Evolutionary conservation across 2,888 invertebrate species (phyloP), one percentile per base, ranked within the genome.

Genomic region (Lycaena phlaeas): DNA sequence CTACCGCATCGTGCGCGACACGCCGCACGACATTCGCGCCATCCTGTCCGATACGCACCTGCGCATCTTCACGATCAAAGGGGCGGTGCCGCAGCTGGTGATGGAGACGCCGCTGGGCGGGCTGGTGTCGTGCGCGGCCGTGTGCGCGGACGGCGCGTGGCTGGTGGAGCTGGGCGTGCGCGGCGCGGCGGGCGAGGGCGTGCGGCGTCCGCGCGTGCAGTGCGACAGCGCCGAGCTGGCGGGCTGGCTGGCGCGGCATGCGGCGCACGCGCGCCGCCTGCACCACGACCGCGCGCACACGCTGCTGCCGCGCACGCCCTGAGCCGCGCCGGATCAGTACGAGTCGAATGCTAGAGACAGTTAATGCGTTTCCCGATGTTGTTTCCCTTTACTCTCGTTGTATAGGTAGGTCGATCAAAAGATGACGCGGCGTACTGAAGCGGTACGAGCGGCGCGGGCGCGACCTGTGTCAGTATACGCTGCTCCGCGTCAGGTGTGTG

Each of bases 251-350:
- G 89, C 90, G 15, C 89, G 92, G 52, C 92, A 95, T 86, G 93
- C 97, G 49, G 95, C 94, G 61, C 94, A 94, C 74, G 96, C 96
- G 41, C 92, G 93, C 69, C 91, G 91, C 59, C 89, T 95, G 64
- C 91, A 91, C 75, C 91, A 93, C 65, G 96, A 96, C 79, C 87
- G 90, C 48, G 87, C 88, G 59, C 91, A 93, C 64, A 94, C 94
- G 40, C 84, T 92, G 50, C 84, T 52, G 41, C 68, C 74, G 41
- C 64, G 59, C 56, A 59, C 54, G 10, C 41, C 64, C 59, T 55
- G 58, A 53, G 10, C 53, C 7, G 59, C 51, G 57, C 11, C 65
- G 51, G 25, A 14, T 9, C 2, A 2, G 5, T 6, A 9, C 22
- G 6, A 5, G 22, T 5, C 2, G 2, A 9, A 6, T 6, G 22